Percentiles rank a stretch among this genome's conserved stretches.
phyloP scores from a whole-genome alignment of 2,113 vertebrate species.

The Sprattus sprattus region DNA sequence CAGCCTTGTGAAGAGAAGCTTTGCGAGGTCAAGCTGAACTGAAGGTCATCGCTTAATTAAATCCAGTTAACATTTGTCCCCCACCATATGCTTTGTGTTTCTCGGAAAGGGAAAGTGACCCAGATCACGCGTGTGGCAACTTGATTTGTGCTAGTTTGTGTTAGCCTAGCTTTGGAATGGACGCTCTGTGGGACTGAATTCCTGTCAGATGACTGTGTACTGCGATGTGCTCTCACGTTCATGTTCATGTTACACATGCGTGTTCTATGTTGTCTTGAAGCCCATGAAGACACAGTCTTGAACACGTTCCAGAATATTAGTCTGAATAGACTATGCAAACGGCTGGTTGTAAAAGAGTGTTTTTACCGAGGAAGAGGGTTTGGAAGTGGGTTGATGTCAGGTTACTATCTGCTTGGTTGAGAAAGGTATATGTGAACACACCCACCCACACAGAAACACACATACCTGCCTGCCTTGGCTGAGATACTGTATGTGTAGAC shows the following conservation, averaged over 20 bases:
- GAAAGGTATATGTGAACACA: neutral
- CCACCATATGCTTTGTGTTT: slow-evolving; percentile 6
- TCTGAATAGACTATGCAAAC: neutral
- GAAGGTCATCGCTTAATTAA: neutral
- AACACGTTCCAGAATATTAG: neutral
- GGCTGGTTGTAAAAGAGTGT: neutral
- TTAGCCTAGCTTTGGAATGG: neutral
- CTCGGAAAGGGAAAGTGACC: neutral
- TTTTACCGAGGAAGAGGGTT: neutral
- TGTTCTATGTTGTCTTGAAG: neutral
- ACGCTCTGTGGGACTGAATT: neutral
- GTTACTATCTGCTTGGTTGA: neutral
- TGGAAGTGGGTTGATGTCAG: neutral
- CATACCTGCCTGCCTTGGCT: slow-evolving; percentile 1
- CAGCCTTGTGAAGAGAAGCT: neutral
- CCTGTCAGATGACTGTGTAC: neutral
- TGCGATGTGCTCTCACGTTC: neutral
- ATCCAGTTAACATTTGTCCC: slow-evolving; percentile 6
- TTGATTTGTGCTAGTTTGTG: neutral
- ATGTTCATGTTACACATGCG: neutral
- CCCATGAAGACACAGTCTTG: neutral
- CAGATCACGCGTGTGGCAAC: neutral
- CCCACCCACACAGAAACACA: neutral
- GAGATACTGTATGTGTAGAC: neutral
- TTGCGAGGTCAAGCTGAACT: neutral